Conservation (phyloP, 2,888 invertebrate species). For the Embidobia sp. region DNA sequence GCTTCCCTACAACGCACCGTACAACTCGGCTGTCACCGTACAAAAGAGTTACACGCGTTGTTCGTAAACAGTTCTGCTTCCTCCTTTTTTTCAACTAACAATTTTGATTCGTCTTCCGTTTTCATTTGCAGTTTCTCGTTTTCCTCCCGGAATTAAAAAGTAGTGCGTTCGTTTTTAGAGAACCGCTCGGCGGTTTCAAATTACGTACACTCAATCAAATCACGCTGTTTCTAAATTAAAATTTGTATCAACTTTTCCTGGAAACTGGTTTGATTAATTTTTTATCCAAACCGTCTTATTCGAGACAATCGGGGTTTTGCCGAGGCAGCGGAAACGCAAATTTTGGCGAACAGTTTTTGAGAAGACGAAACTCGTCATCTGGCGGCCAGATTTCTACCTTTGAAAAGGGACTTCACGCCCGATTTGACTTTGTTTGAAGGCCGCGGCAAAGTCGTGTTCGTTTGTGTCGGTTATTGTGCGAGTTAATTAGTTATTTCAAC, state of each 20-base stretch:
- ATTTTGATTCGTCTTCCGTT: too few species aligned
- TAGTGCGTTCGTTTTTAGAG: too few species aligned
- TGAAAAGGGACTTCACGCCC: conserved; percentile 15
- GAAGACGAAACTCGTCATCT: conserved; percentile 9
- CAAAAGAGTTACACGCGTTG: conserved; percentile 52
- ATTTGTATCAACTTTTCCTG: too few species aligned
- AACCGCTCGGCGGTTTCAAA: too few species aligned
- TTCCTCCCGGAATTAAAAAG: too few species aligned
- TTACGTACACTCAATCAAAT: too few species aligned
- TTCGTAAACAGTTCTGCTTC: conserved; percentile 34
- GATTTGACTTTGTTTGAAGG: conserved; percentile 17
- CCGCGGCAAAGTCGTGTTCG: not conserved
- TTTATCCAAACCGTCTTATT: too few species aligned
- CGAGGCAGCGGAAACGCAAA: not conserved
- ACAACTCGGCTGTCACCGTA: conserved; percentile 42
- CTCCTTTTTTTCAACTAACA: too few species aligned
- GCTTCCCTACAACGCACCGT: conserved; percentile 66
- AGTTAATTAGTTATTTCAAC: conserved; percentile 40
- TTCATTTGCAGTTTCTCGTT: too few species aligned
- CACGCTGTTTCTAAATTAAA: too few species aligned
- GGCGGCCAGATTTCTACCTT: conserved; percentile 9
- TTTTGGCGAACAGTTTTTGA: not conserved
- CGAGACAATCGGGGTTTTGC: too few species aligned
- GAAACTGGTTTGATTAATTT: too few species aligned
- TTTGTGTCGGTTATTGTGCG: conserved; percentile 1